Evolutionary conservation across 2,888 invertebrate genomes (phyloP), one percentile per base, ranked within the genome.

Genomic region (Mongoloraphidia duomilia): DNA sequence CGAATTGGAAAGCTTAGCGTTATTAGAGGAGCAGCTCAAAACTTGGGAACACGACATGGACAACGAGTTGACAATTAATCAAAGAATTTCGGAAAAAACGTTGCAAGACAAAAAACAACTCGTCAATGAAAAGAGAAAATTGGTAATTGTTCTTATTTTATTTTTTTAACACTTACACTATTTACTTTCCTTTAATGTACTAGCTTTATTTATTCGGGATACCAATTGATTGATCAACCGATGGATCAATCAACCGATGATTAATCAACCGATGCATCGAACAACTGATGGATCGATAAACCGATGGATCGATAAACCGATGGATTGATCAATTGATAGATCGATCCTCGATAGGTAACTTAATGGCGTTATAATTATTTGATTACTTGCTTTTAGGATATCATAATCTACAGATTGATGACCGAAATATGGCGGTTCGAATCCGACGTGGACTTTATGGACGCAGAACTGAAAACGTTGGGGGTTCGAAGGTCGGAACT

Each of bases 401-500:
- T 80, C 63, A 65, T 84, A 9, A 69, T 87, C 45, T 81, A 77
- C 58, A 77, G 77, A 38, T 63, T 87, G 13, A 79, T 75, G 62
- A 75, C 77, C 47, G 83, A 84, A 63, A 77, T 84, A 2, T 81
- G 82, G 75, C 77, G 74, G 55, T 66, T 84, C 13, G 82, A 86
- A 60, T 73, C 73, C 0, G 81, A 83, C 59, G 61, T 82, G 46
- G 74, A 76, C 54, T 69, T 76, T 54, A 73, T 82, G 53, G 69
- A 74, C 45, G 77, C 79, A 54, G 85, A 87, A 60, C 62, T 81
- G 26, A 68, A 74, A 12, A 72, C 82, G 2, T 84, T 84, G 61
- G 74, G 75, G 43, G 68, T 69, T 5, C 79, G 84, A 57, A 75
- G 80, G 60, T 75, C 78, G 51, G 64, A 68, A 11, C 59, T 77